A percentile compares a stretch with the other conserved stretches of the same genome.
Evolutionary conservation across 2,888 invertebrate species (phyloP).

Genomic region (Ophioninae sp.): DNA sequence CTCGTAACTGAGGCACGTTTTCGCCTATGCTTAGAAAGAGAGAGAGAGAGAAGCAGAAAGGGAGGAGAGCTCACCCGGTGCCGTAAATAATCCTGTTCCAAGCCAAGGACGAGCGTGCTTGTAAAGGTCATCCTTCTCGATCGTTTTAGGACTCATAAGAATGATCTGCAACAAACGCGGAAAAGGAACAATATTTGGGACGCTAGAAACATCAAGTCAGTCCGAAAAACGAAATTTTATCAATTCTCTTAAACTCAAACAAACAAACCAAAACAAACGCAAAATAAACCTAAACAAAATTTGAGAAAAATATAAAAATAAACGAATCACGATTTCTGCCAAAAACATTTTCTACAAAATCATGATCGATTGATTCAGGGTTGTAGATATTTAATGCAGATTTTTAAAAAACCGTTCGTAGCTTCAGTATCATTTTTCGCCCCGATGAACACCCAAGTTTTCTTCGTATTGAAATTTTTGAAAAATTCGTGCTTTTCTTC

Average conservation of each 20-base stretch:
- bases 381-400: neutral
- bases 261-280: no score
- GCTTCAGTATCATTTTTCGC: neutral
- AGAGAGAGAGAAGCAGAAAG: slow-evolving; percentile 7
- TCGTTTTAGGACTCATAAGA: slow-evolving; percentile 68
- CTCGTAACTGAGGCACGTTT: slow-evolving; percentile 71
- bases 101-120: slow-evolving; percentile 69
- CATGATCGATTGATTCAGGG: neutral
- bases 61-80: slow-evolving; percentile 67
- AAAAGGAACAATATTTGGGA: neutral
- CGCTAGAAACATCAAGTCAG: neutral
- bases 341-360: neutral
- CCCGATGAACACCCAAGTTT: neutral
- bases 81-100: slow-evolving; percentile 71
- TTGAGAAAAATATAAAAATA: no score
- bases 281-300: no score
- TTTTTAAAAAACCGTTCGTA: neutral
- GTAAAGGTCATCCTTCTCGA: slow-evolving; percentile 70
- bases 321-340: no score
- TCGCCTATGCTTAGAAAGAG: slow-evolving; percentile 46
- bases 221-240: neutral
- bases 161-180: slow-evolving; percentile 62
- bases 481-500: neutral
- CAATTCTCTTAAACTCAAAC: neutral
- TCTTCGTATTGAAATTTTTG: neutral